Evolutionary conservation across 1,140 invertebrate species (phyloP).

Genomic region (Aporrectodea caliginosa): DNA sequence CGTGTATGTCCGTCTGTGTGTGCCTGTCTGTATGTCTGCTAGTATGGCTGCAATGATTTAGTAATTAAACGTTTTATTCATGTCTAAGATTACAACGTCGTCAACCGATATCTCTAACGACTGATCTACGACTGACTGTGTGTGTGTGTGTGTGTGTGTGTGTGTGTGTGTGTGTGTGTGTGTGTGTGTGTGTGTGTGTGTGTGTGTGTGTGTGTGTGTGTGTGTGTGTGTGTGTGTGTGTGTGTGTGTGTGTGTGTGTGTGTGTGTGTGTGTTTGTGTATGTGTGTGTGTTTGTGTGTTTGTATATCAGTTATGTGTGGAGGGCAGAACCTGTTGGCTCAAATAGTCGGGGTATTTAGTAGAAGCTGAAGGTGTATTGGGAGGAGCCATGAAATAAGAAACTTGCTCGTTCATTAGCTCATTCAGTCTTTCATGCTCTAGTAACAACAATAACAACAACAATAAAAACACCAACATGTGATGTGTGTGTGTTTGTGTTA

Average conservation of each 20-base stretch:
- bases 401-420: too few species aligned
- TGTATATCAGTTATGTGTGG: too few species aligned
- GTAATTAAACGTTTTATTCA: slow-evolving; percentile 15
- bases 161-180: slow-evolving; percentile 1
- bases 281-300: too few species aligned
- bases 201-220: not conserved
- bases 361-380: too few species aligned
- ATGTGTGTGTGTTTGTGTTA: too few species aligned
- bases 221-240: not conserved
- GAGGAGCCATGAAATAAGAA: too few species aligned
- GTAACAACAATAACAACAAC: too few species aligned
- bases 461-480: too few species aligned
- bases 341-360: too few species aligned
- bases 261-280: too few species aligned
- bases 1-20: not conserved
- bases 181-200: not conserved
- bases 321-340: too few species aligned
- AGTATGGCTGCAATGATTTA: slow-evolving; percentile 13
- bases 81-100: not conserved
- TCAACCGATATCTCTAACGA: slow-evolving; percentile 15
- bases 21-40: slow-evolving; percentile 18
- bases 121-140: slow-evolving; percentile 23
- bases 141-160: slow-evolving; percentile 23
- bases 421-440: too few species aligned
- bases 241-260: slow-evolving; percentile 2